phyloP scores from a whole-genome alignment of 2,797 vertebrate genomes.

The Myotis vivesi region DNA sequence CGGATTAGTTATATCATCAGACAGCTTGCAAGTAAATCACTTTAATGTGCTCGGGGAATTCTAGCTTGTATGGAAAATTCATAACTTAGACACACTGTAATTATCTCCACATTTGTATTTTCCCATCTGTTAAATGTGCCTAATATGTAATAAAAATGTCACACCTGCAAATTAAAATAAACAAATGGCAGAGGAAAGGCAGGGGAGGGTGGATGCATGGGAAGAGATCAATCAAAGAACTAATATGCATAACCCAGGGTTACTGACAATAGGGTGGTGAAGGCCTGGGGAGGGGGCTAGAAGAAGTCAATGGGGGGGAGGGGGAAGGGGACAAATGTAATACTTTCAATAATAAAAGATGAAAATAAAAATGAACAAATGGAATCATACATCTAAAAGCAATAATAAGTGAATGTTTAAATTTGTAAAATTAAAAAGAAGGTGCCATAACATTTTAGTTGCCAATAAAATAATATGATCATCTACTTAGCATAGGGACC shows the following conservation, averaged over 20 bases:
- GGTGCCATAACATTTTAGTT: slow-evolving; percentile 15
- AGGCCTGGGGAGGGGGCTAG: too few relatives aligned
- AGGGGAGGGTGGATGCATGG: too few relatives aligned
- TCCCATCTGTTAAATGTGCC: slow-evolving; percentile 69
- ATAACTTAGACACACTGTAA: slow-evolving; percentile 61
- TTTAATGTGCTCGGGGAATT: slow-evolving; percentile 37
- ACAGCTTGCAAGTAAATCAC: slow-evolving; percentile 53
- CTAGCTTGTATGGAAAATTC: slow-evolving; percentile 57
- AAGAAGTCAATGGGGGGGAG: too few relatives aligned
- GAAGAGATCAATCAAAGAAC: too few relatives aligned
- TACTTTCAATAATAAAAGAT: too few relatives aligned
- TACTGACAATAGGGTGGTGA: too few relatives aligned
- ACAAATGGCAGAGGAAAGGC: slow-evolving; percentile 8
- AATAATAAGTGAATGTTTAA: slow-evolving; percentile 54
- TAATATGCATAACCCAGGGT: too few relatives aligned
- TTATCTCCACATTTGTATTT: slow-evolving; percentile 51
- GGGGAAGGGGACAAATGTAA: too few relatives aligned
- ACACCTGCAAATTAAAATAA: slow-evolving; percentile 60
- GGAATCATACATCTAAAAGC: slow-evolving; percentile 34
- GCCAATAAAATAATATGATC: not conserved
- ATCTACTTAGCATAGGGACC: not conserved
- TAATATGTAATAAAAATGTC: slow-evolving; percentile 68
- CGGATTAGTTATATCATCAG: slow-evolving; percentile 53
- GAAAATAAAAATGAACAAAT: slow-evolving; percentile 59
- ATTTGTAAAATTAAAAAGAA: slow-evolving; percentile 38